phyloP scores from a whole-genome alignment of 2,888 invertebrate species.

The Trachelus tabidus region DNA sequence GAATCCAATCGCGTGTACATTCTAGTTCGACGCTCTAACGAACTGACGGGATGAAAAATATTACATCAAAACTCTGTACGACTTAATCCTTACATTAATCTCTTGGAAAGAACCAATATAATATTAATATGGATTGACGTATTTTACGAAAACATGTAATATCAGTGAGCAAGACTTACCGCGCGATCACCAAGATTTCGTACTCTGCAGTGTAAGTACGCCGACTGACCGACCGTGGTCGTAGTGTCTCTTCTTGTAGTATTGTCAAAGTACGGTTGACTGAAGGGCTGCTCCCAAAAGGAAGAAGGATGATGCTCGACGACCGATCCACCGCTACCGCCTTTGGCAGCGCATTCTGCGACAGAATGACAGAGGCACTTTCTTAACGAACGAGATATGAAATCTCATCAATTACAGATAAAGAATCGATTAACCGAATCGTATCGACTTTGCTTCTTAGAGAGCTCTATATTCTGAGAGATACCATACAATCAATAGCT shows the following conservation, averaged over 20 bases:
- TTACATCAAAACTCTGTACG: not conserved
- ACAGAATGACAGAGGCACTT: not conserved
- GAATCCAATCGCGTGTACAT: no score
- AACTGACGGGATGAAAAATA: no score
- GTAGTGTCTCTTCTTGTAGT: conserved; percentile 85
- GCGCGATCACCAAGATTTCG: conserved; percentile 89
- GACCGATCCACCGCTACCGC: conserved; percentile 46
- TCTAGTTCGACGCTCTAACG: no score
- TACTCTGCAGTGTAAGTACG: conserved; percentile 86
- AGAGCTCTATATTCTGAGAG: not conserved
- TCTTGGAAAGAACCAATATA: no score
- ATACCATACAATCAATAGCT: not conserved
- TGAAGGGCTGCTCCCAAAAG: conserved; percentile 75
- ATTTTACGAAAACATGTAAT: not conserved
- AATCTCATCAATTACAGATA: not conserved
- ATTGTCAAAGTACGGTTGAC: conserved; percentile 91
- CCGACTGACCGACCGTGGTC: conserved; percentile 88
- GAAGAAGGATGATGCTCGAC: conserved; percentile 60
- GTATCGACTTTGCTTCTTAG: not conserved
- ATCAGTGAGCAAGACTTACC: conserved; percentile 70
- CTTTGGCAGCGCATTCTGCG: conserved; percentile 55
- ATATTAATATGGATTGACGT: no score
- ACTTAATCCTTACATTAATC: not conserved
- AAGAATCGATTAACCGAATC: not conserved
- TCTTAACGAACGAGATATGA: not conserved